Base-by-base conservation (phyloP, 1,140 invertebrate species). In the Schlechtendalia chinensis region DNA sequence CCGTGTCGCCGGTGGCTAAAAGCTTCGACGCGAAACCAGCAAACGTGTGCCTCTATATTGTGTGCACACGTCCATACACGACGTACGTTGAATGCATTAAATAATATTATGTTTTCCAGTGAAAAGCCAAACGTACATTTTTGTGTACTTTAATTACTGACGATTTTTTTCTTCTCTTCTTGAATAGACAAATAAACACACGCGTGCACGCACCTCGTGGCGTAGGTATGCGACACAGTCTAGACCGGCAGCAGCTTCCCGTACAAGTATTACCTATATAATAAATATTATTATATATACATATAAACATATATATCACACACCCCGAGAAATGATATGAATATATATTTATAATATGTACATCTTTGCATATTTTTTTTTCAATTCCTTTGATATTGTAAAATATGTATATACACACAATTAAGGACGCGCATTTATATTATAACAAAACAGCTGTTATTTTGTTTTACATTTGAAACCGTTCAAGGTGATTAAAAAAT, bases 401-500 rank as follows among this genome's bases (percentile, higher is more conserved):
- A 50, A 12, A 50, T 14, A 10, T 39, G 3, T 39, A 39, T 39
- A 4, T 39, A 39, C 32, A 39, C 32, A 8, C 32, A 8, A 8
- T 39, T 4, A 39, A 39, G 32, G 22, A 16, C 22, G 32, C 11
- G 32, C 24, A 69, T 6, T 6, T 19, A 22, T 19, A 53, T 8
- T 5, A 75, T 58, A 77, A 27, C 19, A 59, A 75, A n/a, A 54
- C 58, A 19, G 53, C 11, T n/a, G 58, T 79, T 79, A 79, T 79
- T n/a, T n/a, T 79, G 58, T 79, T 79, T 79, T 61, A 50, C 24
- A 32, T 10, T n/a, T 12, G 39, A 29, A 79, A 79, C 17, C 45
- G 24, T 79, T 63, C 75, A 79, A 79, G 75, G 75, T 79, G 75
- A 79, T 63, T 63, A 61, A 79, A n/a, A 79, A 79, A 50, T 50